Base-by-base conservation (phyloP, 92 coral and sea anemone genomes). In the Bergia sp. region DNA sequence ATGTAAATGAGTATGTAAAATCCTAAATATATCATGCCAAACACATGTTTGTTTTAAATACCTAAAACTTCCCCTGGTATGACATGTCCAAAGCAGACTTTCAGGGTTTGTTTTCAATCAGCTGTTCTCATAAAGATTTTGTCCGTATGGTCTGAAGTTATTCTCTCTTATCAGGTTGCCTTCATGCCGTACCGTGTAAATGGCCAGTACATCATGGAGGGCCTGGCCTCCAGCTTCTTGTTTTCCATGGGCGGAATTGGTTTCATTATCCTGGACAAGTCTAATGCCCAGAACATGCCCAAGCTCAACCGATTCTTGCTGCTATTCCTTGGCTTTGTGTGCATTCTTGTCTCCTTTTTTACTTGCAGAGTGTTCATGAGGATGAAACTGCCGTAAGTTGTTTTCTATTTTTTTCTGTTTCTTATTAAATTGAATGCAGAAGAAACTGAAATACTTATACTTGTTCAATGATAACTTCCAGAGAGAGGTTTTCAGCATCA, bases 131-230 rank as follows among this genome's bases (percentile, higher is more conserved):
- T 79, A 41, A 11, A 41, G 10, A 23, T 57, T 55, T 5, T 61
- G 23, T 61, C 29, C 20, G 69, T 61, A 18, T 61, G 29, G 8
- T 61, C n/a, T 21, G 7, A 61, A 13, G 29, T 18, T 12, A 1
- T 57, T 37, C 18, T 37, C 9, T 4, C 20, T 29, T 57, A 9
- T 57, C 20, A 97, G 99, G 99, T 97, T 89, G 99, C 99, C 58
- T 97, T 97, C 86, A 97, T 97, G 99, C 99, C 99, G 11, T 97
- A 97, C 82, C 96, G 99, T 81, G 99, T 97, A 13, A 97, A 97
- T 89, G 99, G 99, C 23, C 99, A 97, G 86, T 97, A 97, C 94
- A 97, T 97, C 89, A 97, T 97, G 99, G 99, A 97, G 86, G 99
- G 99, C 12, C 86, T 97, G 61, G 99, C 99, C 0, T 96, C 99